These are phyloP conservation scores for Ptiloglossa arizonensis DNA, from an alignment of 1,140 invertebrate species.

Conservation along the genomic window DNA sequence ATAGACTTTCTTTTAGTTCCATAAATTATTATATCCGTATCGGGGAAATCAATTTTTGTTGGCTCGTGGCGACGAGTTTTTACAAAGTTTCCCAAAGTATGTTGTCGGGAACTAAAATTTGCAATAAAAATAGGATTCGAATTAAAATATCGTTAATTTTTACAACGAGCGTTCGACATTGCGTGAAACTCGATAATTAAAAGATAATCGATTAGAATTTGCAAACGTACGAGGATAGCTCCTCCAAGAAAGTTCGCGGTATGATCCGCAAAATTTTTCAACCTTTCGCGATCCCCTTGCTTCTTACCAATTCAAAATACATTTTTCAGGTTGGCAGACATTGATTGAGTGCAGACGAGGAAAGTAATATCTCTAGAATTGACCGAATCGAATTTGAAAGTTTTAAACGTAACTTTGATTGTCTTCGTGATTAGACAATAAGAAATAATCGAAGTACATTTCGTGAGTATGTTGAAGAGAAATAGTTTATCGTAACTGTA, in stretches of 20 bases:
- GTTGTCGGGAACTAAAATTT: too few relatives aligned
- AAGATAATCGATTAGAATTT: constrained; percentile 22
- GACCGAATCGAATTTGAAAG: constrained; percentile 16
- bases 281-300: constrained; percentile 17
- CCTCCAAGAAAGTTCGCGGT: constrained; percentile 12
- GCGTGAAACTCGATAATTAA: not conserved
- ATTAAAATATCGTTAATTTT: constrained; percentile 2
- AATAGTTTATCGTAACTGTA: too few relatives aligned
- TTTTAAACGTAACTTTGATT: constrained; percentile 5
- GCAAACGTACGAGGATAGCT: not conserved
- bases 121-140: too few relatives aligned
- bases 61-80: too few relatives aligned
- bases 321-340: constrained; percentile 55
- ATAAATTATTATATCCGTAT: too few relatives aligned
- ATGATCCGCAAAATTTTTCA: constrained; percentile 48
- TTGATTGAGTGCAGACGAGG: constrained; percentile 49
- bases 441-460: not conserved
- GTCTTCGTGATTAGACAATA: constrained; percentile 6
- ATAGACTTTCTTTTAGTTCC: too few relatives aligned
- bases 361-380: constrained; percentile 57
- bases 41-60: too few relatives aligned
- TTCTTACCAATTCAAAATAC: constrained; percentile 51
- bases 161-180: not conserved
- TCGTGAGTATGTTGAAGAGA: not conserved
- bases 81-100: too few relatives aligned